A percentile compares a stretch with the other conserved stretches of the same genome.
Evolutionary conservation across 2,888 invertebrate species (phyloP).

Genomic region (Lasioglossum figueresi): DNA sequence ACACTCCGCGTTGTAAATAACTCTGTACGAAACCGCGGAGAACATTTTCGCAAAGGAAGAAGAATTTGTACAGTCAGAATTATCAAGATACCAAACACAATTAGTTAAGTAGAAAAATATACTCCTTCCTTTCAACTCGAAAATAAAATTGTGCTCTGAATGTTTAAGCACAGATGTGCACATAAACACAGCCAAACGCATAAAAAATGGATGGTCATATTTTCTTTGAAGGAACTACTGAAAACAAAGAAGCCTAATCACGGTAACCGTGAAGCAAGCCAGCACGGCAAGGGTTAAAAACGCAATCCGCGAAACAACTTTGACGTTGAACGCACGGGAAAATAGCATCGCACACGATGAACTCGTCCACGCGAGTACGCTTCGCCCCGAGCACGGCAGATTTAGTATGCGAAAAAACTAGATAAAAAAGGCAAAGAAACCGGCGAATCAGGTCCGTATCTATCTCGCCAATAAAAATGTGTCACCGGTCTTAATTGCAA

Average conservation of each 20-base stretch:
- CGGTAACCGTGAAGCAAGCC: neutral
- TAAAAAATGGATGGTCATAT: neutral
- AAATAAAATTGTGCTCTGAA: too few relatives aligned
- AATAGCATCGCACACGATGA: neutral
- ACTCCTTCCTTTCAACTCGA: too few relatives aligned
- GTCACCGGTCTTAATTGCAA: slow-evolving; percentile 60
- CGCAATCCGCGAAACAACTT: neutral
- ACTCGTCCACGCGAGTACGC: neutral
- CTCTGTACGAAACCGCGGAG: too few relatives aligned
- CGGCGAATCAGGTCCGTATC: neutral
- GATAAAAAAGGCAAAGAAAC: neutral
- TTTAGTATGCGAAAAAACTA: neutral
- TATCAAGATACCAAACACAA: too few relatives aligned
- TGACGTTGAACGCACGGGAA: neutral
- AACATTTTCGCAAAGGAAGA: too few relatives aligned
- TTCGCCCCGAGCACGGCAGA: neutral
- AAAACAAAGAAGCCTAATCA: neutral
- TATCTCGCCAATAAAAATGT: slow-evolving; percentile 54
- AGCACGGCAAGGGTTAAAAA: neutral
- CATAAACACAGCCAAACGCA: too few relatives aligned
- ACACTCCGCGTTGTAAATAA: too few relatives aligned
- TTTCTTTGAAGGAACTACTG: neutral
- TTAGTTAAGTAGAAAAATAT: too few relatives aligned
- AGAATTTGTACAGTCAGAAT: too few relatives aligned
- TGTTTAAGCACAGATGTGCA: too few relatives aligned